phyloP scores from a whole-genome alignment of 2,888 invertebrate genomes.

The Altica lythri region DNA sequence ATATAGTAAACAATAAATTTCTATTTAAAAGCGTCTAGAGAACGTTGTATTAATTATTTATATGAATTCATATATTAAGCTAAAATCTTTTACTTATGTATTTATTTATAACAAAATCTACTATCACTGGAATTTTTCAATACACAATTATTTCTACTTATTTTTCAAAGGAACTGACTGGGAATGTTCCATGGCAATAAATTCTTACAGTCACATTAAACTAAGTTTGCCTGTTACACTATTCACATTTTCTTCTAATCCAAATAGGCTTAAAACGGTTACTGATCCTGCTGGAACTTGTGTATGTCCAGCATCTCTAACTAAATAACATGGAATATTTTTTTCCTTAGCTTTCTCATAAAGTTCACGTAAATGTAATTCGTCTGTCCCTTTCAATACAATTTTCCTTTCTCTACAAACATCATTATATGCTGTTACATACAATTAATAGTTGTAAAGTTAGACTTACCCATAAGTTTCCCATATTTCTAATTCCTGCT shows the following conservation, averaged over 20 bases:
- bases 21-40: too few relatives aligned
- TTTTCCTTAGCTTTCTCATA: constrained; percentile 49
- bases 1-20: too few relatives aligned
- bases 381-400: constrained; percentile 54
- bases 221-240: constrained; percentile 45
- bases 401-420: constrained; percentile 56
- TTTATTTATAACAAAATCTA: too few relatives aligned
- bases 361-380: constrained; percentile 53
- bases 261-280: constrained; percentile 60
- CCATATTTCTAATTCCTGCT: constrained; percentile 60
- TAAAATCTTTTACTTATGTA: too few relatives aligned
- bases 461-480: constrained; percentile 58
- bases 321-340: constrained; percentile 48
- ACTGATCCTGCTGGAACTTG: constrained; percentile 57
- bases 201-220: constrained; percentile 37
- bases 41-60: too few relatives aligned
- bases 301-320: constrained; percentile 56
- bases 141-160: too few relatives aligned
- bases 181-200: too few relatives aligned
- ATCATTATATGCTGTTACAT: too few relatives aligned
- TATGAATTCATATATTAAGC: too few relatives aligned
- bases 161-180: too few relatives aligned
- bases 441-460: too few relatives aligned
- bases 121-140: too few relatives aligned
- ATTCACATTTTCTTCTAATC: constrained; percentile 57